Evolutionary conservation across 2,113 vertebrate genomes (phyloP), one percentile per base, ranked within the genome.

Genomic region (Candoia aspera): DNA sequence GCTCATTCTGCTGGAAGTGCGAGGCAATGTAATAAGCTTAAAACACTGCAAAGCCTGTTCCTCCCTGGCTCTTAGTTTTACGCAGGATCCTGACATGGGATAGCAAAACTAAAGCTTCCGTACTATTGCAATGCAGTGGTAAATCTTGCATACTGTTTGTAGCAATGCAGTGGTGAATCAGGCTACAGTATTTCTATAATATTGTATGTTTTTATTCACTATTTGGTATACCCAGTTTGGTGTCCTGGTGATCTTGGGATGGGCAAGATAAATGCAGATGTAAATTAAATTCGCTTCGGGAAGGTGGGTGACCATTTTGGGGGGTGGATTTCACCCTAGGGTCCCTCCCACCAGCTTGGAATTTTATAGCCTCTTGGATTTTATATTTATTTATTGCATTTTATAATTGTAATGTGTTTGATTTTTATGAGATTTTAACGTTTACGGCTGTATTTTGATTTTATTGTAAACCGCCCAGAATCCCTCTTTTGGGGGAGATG

Each of bases 1-100:
- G 91, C 86, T 92, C 29, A 84, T 84, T n/a, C 64, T 84, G 12
- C 8, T 90, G 88, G 86, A 91, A 42, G 49, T 9, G 0, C 24
- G 83, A 8, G 1, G 9, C 6, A 54, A 90, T 87, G 91, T 86
- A 53, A 89, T 53, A 57, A 92, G 60, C 42, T 88, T 92, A 59
- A 84, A 92, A 92, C 12, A 84, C 55, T 53, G 68, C 15, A 0
- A 95, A 86, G 9, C 87, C 90, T 92, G 0, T 23, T 90, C 1
- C 13, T 9, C 90, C 91, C 17, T 79, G 15, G 29, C 46, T 8
- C 6, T 33, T 1, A 88, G 0, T 6, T 0, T 23, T 54, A 73
- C 11, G 84, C 3, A 86, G 84, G 42, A 57, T 91, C 19, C 59
- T 60, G 29, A 84, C 60, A 92, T 58, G 46, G 68, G 86, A 88